Base-by-base conservation (phyloP, 2,797 vertebrate genomes). In the Argentina silus region DNA sequence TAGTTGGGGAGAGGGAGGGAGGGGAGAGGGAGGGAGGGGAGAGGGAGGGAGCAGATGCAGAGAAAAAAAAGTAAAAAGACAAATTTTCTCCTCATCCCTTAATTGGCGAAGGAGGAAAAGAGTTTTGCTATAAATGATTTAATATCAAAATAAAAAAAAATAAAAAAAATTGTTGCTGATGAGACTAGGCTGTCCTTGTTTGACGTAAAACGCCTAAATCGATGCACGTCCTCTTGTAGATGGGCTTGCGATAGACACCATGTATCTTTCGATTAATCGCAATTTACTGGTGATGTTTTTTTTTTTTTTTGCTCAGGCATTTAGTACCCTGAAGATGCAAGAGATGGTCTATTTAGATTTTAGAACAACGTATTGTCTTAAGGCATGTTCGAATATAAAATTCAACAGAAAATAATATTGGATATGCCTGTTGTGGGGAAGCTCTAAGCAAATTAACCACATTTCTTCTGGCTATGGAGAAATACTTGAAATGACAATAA, bases 21-120 rank as follows among this genome's bases (percentile, higher is more conserved):
- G 87, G n/a, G n/a, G n/a, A n/a, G n/a, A n/a, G n/a, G n/a, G n/a
- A n/a, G n/a, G n/a, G n/a, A n/a, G n/a, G n/a, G n/a, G n/a, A n/a
- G n/a, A n/a, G n/a, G n/a, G n/a, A n/a, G n/a, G 79, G 83, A 90
- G 87, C 86, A 81, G 79, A 85, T 85, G 78, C 81, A 79, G 78
- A 80, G 77, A 75, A 78, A 83, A 87, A 85, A 83, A 87, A 85
- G 87, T 93, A 92, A 90, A 88, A 92, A 91, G 92, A 92, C 89
- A 93, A 84, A 93, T 93, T 93, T 88, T 93, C 92, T 82, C 90
- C 94, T 90, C 94, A 91, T 95, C 85, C 89, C 91, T 93, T 94
- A 95, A 90, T 93, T 94, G 93, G 93, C 84, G 92, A 91, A 86
- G 85, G 88, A 93, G 91, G 73, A 93, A 93, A 93, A 74, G 74